A percentile compares a stretch with the other conserved stretches of the same genome.
Evolutionary conservation across 2,113 vertebrate genomes (phyloP).

Genomic region (Pollimyrus isidori): DNA sequence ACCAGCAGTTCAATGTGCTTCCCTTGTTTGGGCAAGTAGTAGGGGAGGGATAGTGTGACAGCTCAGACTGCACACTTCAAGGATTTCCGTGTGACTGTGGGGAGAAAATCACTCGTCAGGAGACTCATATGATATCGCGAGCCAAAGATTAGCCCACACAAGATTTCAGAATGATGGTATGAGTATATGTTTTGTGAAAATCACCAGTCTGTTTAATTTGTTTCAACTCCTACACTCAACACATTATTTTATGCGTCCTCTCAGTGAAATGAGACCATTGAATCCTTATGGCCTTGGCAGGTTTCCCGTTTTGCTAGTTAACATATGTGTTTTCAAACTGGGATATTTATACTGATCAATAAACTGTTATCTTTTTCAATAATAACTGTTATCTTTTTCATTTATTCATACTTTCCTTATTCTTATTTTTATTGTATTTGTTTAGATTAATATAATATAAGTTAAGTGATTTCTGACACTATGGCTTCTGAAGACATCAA

Average conservation of each 20-base stretch:
- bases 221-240: not conserved
- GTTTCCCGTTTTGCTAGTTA: not conserved
- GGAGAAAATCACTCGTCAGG: not conserved
- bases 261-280: not conserved
- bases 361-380: not conserved
- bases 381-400: not conserved
- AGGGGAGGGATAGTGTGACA: not conserved
- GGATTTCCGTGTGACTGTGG: not conserved
- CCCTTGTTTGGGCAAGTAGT: not conserved
- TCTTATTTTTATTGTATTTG: not conserved
- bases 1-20: not conserved
- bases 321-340: not conserved
- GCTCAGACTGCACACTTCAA: not conserved
- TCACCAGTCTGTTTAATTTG: not conserved
- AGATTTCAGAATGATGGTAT: not conserved
- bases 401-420: not conserved
- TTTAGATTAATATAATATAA: not conserved
- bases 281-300: not conserved
- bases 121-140: not conserved
- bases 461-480: not conserved
- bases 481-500: not conserved
- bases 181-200: not conserved
- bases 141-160: not conserved
- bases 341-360: slow-evolving; percentile 5
- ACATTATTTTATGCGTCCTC: not conserved